Evolutionary conservation across 2,888 invertebrate genomes (phyloP).

Genomic region (Campaea margaritaria): DNA sequence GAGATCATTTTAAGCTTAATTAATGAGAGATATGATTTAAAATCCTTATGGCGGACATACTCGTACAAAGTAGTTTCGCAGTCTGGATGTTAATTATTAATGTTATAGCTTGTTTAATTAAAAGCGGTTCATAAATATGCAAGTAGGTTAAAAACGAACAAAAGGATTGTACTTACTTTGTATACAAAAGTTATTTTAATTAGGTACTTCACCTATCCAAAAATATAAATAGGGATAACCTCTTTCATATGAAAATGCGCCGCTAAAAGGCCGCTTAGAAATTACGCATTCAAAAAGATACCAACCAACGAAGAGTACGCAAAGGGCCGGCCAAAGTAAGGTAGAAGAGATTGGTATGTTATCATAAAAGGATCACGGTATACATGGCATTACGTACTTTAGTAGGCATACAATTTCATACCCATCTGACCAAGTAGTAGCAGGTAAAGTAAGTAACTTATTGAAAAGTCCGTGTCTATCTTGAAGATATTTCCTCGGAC

Average conservation of each 20-base stretch:
- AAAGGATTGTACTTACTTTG: slow-evolving; percentile 14
- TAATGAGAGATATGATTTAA: too few species aligned
- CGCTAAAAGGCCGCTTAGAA: slow-evolving; percentile 37
- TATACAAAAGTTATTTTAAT: slow-evolving; percentile 28
- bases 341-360: slow-evolving; percentile 25
- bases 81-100: too few species aligned
- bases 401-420: slow-evolving; percentile 1
- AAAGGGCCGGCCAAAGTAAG: slow-evolving; percentile 28
- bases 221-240: slow-evolving; percentile 30
- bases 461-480: background rate
- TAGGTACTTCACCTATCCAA: slow-evolving; percentile 19
- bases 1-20: too few species aligned
- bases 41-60: too few species aligned
- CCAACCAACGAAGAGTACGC: slow-evolving; percentile 22
- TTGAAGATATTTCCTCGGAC: background rate
- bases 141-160: slow-evolving; percentile 13
- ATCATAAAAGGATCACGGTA: slow-evolving; percentile 12
- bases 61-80: background rate
- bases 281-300: slow-evolving; percentile 41
- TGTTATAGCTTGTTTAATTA: too few species aligned
- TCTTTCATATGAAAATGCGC: slow-evolving; percentile 36
- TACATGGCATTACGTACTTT: slow-evolving; percentile 2
- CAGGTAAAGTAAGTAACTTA: background rate
- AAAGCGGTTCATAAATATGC: background rate
- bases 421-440: background rate